phyloP scores from a whole-genome alignment of 2,888 invertebrate genomes.

The Peribatodes rhomboidaria region DNA sequence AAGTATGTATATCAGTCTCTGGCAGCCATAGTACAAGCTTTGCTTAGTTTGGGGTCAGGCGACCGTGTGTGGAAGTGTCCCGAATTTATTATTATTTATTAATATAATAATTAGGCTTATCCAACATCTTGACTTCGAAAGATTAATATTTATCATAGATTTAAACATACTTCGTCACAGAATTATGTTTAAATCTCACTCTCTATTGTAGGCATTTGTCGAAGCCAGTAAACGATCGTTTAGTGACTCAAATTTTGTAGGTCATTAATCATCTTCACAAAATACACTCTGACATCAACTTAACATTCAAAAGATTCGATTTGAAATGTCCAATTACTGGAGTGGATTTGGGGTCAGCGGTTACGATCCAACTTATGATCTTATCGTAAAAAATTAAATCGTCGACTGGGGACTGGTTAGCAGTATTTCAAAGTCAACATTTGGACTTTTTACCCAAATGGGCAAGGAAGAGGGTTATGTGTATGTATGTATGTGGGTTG shows the following conservation, averaged over 20 bases:
- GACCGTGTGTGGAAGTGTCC: no score
- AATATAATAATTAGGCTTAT: no score
- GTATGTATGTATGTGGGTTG: no score
- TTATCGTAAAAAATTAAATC: not conserved
- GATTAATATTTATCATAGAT: no score
- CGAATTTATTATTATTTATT: no score
- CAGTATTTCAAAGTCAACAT: not conserved
- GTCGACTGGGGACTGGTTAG: no score
- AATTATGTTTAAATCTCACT: constrained; percentile 4
- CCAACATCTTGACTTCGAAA: constrained; percentile 6
- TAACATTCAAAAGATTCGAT: constrained; percentile 24
- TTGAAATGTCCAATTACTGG: constrained; percentile 15
- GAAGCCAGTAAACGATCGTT: constrained; percentile 21
- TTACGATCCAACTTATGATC: not conserved
- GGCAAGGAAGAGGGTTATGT: no score
- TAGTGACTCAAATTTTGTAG: constrained; percentile 18
- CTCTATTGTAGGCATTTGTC: not conserved
- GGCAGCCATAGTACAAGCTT: no score
- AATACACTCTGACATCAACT: constrained; percentile 19
- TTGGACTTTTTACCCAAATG: no score
- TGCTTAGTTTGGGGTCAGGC: no score
- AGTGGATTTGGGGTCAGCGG: not conserved
- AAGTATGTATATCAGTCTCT: no score
- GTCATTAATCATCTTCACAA: constrained; percentile 31
- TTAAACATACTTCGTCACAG: constrained; percentile 4